Base-by-base conservation (phyloP, 2,113 vertebrate species). In the Gallinago media region DNA sequence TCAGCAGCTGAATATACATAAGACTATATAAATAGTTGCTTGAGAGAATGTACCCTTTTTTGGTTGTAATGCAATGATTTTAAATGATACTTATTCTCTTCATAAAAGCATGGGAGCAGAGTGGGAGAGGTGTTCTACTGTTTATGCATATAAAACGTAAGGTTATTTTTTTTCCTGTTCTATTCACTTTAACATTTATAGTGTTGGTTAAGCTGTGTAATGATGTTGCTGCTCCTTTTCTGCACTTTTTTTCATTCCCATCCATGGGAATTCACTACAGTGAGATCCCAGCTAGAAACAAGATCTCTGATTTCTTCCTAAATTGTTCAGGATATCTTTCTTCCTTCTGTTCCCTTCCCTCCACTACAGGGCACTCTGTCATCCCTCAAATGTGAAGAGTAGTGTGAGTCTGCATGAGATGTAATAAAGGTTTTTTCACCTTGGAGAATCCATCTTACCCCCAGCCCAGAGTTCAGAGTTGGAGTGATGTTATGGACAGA, bases 1-100 rank as follows among this genome's bases (percentile, higher is more conserved):
- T 85, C 40, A 49, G 86, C 36, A 92, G 70, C 62, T 94, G 89
- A 94, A 90, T 84, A 73, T 94, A 94, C 73, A 76, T 93, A 78
- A 88, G 76, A 72, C 52, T 86, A 65, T 81, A 91, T 66, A 92
- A 94, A 89, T 91, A 87, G 90, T 94, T 93, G 40, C 70, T 93
- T 89, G 82, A 84, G 65, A 95, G 68, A 84, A 90, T 89, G 58
- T 77, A 90, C 50, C 38, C 52, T 84, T 88, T 91, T 86, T 58
- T 74, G 62, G 85, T 71, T 93, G 79, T 54, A 94, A 65, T 70
- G 52, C 75, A 88, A 21, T 68, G 83, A 85, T 94, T 95, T 90
- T 54, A 78, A 54, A 55, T 89, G 61, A 81, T 65, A 42, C 54
- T 89, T 76, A 63, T 82, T 84, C 65, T 78, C 52, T 84, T 84